Evolutionary conservation across 2,113 vertebrate genomes (phyloP), one percentile per base, ranked within the genome.

Genomic region (Malurus melanocephalus): DNA sequence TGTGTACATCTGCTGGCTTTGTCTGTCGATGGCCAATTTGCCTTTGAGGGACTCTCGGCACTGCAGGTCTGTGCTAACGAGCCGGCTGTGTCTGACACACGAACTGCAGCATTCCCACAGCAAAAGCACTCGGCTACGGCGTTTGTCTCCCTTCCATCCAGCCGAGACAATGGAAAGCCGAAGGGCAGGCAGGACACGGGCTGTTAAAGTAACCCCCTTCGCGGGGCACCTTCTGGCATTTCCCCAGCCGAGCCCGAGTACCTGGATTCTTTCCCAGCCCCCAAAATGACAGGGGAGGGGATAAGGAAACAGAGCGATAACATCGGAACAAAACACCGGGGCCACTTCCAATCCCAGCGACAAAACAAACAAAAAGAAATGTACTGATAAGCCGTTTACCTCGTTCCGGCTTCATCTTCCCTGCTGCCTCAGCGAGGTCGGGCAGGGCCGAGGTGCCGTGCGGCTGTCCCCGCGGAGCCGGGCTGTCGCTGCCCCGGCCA

Each of bases 351-450:
- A 30, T 0, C 40, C 40, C 1, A 10, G 38, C 11, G 40, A 78
- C 52, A 42, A 53, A 82, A 78, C 59, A 77, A 78, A 69, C 72
- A 71, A 71, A 83, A 78, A 78, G 66, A 59, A 72, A 65, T 6
- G 67, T 22, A 45, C 52, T 1, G 61, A 80, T 40, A 73, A 95
- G 74, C 59, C 89, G 83, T 96, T 97, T 98, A 99, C 99, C 99
- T 99, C 98, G 94, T 89, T 99, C 99, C 78, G 99, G 94, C 98
- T 99, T 99, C 99, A 99, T 99, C 94, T 96, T 97, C 93, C 93
- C 97, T 4, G 87, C 62, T 23, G 90, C 87, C 90, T 80, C 80
- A 3, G 76, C 55, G 71, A 10, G 76, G 56, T 71, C 24, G 5
- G 87, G 4, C 85, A 68, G 65, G 55, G 92, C 88, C 65, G 53